A percentile compares a stretch with the other conserved stretches of the same genome.
These are phyloP conservation scores for Helostoma temminkii DNA, from an alignment of 2,797 vertebrate species.

Conservation along the genomic window DNA sequence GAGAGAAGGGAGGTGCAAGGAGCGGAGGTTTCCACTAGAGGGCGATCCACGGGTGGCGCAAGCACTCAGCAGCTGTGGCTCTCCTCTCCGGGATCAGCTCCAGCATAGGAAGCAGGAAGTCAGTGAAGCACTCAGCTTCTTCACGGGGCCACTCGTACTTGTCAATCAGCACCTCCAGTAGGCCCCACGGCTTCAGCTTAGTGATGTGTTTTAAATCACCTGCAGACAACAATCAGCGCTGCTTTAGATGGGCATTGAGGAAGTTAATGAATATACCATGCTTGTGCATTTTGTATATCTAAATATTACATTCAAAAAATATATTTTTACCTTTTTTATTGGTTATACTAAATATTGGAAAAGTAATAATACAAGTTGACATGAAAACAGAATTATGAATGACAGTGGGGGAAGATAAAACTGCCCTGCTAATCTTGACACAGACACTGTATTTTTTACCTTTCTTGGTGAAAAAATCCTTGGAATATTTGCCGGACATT, in stretches of 20 bases:
- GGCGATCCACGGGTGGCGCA: constrained; percentile 90
- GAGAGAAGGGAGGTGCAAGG: constrained; percentile 52
- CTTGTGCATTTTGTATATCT: not conserved
- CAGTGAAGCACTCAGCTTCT: constrained; percentile 92
- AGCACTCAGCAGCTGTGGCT: constrained; percentile 93
- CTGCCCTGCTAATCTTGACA: constrained; percentile 1
- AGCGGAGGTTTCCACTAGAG: constrained; percentile 76
- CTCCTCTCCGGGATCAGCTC: constrained; percentile 96
- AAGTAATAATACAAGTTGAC: not conserved
- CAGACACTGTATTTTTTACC: constrained; percentile 83
- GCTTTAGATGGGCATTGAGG: not conserved
- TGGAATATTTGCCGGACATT: constrained; percentile 96
- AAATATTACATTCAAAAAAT: not conserved
- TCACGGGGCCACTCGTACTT: constrained; percentile 97
- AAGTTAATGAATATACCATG: not conserved
- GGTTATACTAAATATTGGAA: too few species aligned
- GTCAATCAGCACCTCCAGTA: constrained; percentile 95
- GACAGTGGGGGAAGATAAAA: not conserved
- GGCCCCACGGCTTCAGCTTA: constrained; percentile 98
- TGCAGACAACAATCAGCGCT: constrained; percentile 62
- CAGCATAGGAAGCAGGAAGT: constrained; percentile 97
- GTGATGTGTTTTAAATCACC: constrained; percentile 99
- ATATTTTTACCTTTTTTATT: not conserved
- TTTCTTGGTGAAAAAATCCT: constrained; percentile 99
- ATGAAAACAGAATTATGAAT: not conserved